Evolutionary conservation across 2,888 invertebrate species (phyloP).

Genomic region (Luperina testacea): DNA sequence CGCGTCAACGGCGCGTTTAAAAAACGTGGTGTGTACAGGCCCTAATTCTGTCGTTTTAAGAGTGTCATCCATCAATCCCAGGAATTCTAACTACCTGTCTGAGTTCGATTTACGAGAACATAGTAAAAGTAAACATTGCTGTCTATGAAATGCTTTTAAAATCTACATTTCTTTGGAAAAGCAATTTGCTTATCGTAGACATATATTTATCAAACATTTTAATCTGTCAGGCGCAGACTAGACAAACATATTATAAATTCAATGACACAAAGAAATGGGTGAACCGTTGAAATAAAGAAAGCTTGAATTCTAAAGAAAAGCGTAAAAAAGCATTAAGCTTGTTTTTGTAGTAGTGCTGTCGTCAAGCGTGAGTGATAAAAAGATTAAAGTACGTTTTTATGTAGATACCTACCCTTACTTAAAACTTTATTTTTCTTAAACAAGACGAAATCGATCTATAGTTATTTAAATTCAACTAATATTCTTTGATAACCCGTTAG

Average conservation of each 20-base stretch:
- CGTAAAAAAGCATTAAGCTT: slow-evolving; percentile 20
- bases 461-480: too few species aligned
- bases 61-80: not conserved
- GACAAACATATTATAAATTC: slow-evolving; percentile 46
- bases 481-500: not conserved
- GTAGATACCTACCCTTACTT: not conserved
- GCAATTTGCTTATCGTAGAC: slow-evolving; percentile 29
- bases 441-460: not conserved
- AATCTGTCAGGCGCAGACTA: slow-evolving; percentile 41
- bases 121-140: slow-evolving; percentile 3
- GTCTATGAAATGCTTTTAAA: slow-evolving; percentile 29
- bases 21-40: too few species aligned
- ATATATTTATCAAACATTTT: slow-evolving; percentile 35
- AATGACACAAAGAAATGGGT: slow-evolving; percentile 40
- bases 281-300: slow-evolving; percentile 35
- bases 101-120: not conserved
- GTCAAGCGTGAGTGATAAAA: slow-evolving; percentile 8
- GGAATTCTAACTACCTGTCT: too few species aligned
- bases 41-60: not conserved
- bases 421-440: not conserved
- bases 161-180: slow-evolving; percentile 42
- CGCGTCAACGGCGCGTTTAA: too few species aligned
- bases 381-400: slow-evolving; percentile 10
- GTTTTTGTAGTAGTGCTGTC: not conserved
- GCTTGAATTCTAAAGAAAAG: slow-evolving; percentile 31